phyloP scores from a whole-genome alignment of 2,797 vertebrate genomes.

The Delichon dasypus region DNA sequence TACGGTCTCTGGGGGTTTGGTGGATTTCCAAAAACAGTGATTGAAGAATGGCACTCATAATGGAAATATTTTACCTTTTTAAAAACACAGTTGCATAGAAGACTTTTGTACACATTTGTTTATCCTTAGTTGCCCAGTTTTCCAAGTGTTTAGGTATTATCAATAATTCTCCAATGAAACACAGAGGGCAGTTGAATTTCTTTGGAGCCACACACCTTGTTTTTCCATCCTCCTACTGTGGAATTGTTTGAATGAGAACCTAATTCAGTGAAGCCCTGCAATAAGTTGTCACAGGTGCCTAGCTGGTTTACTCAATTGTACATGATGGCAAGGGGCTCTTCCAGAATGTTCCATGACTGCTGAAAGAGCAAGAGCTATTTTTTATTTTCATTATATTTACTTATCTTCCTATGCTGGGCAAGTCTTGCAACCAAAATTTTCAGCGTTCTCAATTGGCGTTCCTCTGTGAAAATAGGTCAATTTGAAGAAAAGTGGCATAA shows the following conservation, averaged over 20 bases:
- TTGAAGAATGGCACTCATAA: neutral
- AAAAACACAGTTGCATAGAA: neutral
- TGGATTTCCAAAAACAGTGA: neutral
- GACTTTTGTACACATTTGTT: neutral
- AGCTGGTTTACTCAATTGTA: neutral
- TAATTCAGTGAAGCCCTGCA: neutral
- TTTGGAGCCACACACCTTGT: rapidly evolving
- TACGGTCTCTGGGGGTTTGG: neutral
- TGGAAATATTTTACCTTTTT: neutral
- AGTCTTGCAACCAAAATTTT: neutral
- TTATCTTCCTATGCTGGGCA: neutral
- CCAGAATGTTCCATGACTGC: neutral
- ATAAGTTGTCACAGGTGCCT: neutral
- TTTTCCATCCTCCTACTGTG: neutral
- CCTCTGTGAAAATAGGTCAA: neutral
- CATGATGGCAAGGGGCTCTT: neutral
- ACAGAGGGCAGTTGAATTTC: neutral
- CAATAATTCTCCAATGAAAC: neutral
- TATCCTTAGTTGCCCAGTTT: neutral
- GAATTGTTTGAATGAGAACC: neutral
- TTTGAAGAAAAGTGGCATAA: neutral
- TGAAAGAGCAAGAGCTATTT: neutral
- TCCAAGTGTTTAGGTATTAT: neutral
- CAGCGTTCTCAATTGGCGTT: neutral
- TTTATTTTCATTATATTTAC: neutral